Evolutionary conservation across 2,888 invertebrate species (phyloP).

Genomic region (Xestia sexstrigata): DNA sequence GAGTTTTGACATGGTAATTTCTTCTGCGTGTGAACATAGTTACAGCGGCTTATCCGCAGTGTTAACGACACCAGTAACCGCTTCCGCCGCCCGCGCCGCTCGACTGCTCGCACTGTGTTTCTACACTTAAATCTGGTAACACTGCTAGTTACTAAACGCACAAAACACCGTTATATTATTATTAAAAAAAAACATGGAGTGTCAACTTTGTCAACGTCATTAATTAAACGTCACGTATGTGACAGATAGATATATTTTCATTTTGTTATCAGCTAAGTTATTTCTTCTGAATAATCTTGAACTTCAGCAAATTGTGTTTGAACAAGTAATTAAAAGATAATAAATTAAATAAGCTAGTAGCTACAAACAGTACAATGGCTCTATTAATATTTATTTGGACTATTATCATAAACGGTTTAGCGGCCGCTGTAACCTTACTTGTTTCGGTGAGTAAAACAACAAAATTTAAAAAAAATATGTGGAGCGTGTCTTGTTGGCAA

Average conservation of each 20-base stretch:
- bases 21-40: too few species aligned
- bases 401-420: constrained; percentile 69
- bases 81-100: too few species aligned
- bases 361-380: constrained; percentile 67
- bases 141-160: too few species aligned
- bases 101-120: too few species aligned
- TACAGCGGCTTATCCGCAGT: too few species aligned
- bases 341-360: neutral
- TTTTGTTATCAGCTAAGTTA: constrained; percentile 20
- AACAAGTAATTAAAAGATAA: constrained; percentile 1
- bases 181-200: too few species aligned
- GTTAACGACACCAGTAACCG: too few species aligned
- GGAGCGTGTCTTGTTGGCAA: constrained; percentile 34
- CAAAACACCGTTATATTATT: too few species aligned
- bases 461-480: constrained; percentile 47
- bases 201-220: constrained; percentile 1
- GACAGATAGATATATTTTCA: constrained; percentile 12
- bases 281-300: constrained; percentile 19
- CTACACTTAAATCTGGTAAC: too few species aligned
- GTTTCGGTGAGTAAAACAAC: constrained; percentile 72
- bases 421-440: constrained; percentile 67
- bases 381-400: constrained; percentile 64
- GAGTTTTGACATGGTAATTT: too few species aligned
- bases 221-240: neutral
- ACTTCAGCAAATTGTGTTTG: neutral